phyloP scores from a whole-genome alignment of 2,888 invertebrate genomes.

The Trachelus stipa region DNA sequence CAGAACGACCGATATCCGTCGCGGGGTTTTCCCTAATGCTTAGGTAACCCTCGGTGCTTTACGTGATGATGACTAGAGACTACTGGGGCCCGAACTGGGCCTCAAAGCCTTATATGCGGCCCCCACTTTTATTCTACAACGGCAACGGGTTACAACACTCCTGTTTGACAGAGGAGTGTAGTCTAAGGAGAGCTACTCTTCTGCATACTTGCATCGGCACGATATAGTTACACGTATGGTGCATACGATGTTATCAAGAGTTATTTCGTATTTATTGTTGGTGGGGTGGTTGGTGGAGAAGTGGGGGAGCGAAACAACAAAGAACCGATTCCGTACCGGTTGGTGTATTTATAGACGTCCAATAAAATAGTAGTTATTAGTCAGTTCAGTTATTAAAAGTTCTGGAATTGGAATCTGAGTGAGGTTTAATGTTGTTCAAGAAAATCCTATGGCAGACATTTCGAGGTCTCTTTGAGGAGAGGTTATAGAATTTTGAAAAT shows the following conservation, averaged over 20 bases:
- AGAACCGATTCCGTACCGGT: background rate
- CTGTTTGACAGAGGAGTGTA: conserved; percentile 24
- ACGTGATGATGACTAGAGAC: conserved; percentile 61
- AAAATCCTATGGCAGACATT: background rate
- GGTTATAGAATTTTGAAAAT: background rate
- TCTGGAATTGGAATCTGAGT: background rate
- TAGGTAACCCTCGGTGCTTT: conserved; percentile 3
- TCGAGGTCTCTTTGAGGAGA: too few relatives aligned
- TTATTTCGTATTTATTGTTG: background rate
- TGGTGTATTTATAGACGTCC: background rate
- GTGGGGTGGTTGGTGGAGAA: background rate
- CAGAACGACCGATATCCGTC: background rate
- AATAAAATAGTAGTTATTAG: background rate
- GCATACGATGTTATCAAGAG: background rate
- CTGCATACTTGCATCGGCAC: conserved; percentile 29
- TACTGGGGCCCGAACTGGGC: conserved; percentile 57
- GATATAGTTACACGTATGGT: background rate
- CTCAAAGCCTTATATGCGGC: conserved; percentile 63
- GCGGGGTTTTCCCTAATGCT: background rate
- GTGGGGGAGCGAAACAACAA: background rate
- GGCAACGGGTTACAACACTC: conserved; percentile 37
- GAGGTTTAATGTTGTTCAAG: background rate
- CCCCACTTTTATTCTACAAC: conserved; percentile 53
- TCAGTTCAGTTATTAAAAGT: background rate
- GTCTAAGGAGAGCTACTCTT: conserved; percentile 45